phyloP scores from a whole-genome alignment of 2,888 invertebrate genomes.

The Phymatocera aterrima region DNA sequence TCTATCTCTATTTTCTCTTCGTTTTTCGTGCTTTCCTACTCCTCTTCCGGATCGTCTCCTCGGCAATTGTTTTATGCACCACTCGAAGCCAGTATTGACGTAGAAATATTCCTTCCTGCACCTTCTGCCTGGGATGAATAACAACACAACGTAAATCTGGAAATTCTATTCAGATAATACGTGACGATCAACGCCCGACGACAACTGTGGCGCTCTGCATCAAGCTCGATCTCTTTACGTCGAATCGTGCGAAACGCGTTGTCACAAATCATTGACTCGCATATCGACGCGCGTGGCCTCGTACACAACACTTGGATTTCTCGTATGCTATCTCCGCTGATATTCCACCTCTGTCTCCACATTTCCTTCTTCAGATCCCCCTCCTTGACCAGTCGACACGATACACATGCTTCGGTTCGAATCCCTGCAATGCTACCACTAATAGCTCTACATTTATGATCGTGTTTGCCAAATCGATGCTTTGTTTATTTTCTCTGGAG shows the following conservation, averaged over 20 bases:
- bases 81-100: neutral
- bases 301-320: constrained; percentile 33
- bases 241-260: constrained; percentile 19
- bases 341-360: constrained; percentile 12
- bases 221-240: constrained; percentile 33
- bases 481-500: too few species aligned
- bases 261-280: constrained; percentile 30
- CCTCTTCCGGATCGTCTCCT: neutral
- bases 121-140: neutral
- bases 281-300: neutral
- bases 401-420: neutral
- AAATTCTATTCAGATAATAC: constrained; percentile 4
- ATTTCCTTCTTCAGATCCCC: constrained; percentile 13
- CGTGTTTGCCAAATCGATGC: neutral
- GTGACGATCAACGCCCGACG: constrained; percentile 15
- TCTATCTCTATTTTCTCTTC: constrained; percentile 46
- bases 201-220: constrained; percentile 16
- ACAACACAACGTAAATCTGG: too few species aligned
- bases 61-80: neutral
- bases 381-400: neutral
- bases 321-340: constrained; percentile 12
- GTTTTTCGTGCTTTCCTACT: neutral
- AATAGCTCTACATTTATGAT: neutral
- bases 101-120: neutral
- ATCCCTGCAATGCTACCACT: neutral